Conservation (phyloP, 2,113 vertebrate genomes). For the Pollachius pollachius region DNA sequence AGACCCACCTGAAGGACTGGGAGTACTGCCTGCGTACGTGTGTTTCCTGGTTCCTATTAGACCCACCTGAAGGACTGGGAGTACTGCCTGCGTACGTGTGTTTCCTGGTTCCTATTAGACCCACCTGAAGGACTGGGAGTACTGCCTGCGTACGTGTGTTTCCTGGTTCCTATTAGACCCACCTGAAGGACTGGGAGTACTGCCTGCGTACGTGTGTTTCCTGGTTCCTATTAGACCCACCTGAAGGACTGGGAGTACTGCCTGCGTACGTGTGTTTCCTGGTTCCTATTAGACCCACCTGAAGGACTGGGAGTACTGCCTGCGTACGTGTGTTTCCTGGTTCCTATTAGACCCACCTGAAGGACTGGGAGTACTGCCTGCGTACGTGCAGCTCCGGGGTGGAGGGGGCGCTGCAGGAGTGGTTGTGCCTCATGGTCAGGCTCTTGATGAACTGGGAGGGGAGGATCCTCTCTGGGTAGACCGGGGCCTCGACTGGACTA, state of each 20-base stretch:
- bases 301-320: conserved; percentile 70
- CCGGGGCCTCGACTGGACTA: conserved; percentile 67
- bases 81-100: too few relatives aligned
- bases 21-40: too few relatives aligned
- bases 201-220: conserved; percentile 60
- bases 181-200: conserved; percentile 77
- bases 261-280: conserved; percentile 59
- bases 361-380: conserved; percentile 78
- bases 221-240: too few relatives aligned
- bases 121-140: too few relatives aligned
- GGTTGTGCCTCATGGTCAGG: conserved; percentile 62
- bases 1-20: too few relatives aligned
- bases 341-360: conserved; percentile 67
- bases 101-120: too few relatives aligned
- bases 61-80: too few relatives aligned
- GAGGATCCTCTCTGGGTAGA: conserved; percentile 52
- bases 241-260: conserved; percentile 61
- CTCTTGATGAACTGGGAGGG: conserved; percentile 65
- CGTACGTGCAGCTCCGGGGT: conserved; percentile 81
- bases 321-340: conserved; percentile 59
- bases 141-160: too few relatives aligned
- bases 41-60: too few relatives aligned
- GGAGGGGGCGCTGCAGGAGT: conserved; percentile 78
- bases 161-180: too few relatives aligned
- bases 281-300: conserved; percentile 3